phyloP scores from a whole-genome alignment of 2,113 vertebrate species.

The pig (Sus scrofa) region T2T-Sscrofa CM000819.6:3301001-3301500 shows the following conservation, averaged over 20 bases:
- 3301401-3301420: neutral
- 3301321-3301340: neutral
- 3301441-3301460: neutral
- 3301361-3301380: neutral
- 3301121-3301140: rapidly evolving
- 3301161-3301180: neutral
- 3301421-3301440: rapidly evolving
- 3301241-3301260: rapidly evolving
- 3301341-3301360: neutral
- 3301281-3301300: neutral
- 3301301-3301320: neutral
- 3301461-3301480: rapidly evolving
- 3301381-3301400: rapidly evolving
- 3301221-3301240: rapidly evolving
- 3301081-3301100: rapidly evolving
- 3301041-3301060: rapidly evolving
- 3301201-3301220: rapidly evolving
- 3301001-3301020: rapidly evolving
- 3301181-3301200: neutral
- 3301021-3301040: rapidly evolving
- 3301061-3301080: rapidly evolving
- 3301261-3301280: rapidly evolving
- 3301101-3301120: neutral
- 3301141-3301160: rapidly evolving
- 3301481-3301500: rapidly evolving